These are phyloP conservation scores for Musca domestica DNA, from an alignment of 1,140 invertebrate genomes.

Conservation along the genomic window DNA sequence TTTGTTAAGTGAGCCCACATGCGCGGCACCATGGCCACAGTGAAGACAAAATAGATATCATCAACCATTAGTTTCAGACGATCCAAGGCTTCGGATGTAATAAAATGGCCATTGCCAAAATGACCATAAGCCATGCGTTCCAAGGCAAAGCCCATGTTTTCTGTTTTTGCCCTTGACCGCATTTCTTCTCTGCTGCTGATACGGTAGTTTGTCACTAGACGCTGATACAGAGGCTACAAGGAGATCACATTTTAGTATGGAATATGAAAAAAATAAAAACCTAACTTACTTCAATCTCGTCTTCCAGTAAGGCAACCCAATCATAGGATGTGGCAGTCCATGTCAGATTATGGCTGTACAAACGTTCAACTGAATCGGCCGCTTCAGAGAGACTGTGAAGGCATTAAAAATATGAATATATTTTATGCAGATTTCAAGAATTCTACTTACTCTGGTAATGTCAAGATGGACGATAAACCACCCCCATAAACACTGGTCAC, in stretches of 20 bases:
- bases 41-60: conserved; percentile 41
- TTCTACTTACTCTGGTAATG: conserved; percentile 35
- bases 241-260: neutral
- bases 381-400: conserved; percentile 38
- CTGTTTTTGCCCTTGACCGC: conserved; percentile 32
- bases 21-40: conserved; percentile 38
- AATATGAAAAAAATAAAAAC: neutral
- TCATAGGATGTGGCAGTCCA: conserved; percentile 40
- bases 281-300: conserved; percentile 26
- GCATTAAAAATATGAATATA: neutral
- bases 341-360: conserved; percentile 36
- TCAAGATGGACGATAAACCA: conserved; percentile 42
- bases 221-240: conserved; percentile 32
- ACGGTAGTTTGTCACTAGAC: conserved; percentile 33
- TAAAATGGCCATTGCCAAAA: conserved; percentile 37
- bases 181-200: conserved; percentile 31
- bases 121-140: conserved; percentile 44
- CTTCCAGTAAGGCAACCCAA: conserved; percentile 36
- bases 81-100: conserved; percentile 36
- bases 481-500: conserved; percentile 46
- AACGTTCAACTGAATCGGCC: conserved; percentile 41
- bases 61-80: conserved; percentile 46
- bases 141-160: conserved; percentile 44
- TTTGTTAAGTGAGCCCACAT: conserved; percentile 35
- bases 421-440: neutral